A percentile compares a stretch with the other conserved stretches of the same genome.
phyloP scores from a whole-genome alignment of 2,113 vertebrate genomes.

The Gyps fulvus region DNA sequence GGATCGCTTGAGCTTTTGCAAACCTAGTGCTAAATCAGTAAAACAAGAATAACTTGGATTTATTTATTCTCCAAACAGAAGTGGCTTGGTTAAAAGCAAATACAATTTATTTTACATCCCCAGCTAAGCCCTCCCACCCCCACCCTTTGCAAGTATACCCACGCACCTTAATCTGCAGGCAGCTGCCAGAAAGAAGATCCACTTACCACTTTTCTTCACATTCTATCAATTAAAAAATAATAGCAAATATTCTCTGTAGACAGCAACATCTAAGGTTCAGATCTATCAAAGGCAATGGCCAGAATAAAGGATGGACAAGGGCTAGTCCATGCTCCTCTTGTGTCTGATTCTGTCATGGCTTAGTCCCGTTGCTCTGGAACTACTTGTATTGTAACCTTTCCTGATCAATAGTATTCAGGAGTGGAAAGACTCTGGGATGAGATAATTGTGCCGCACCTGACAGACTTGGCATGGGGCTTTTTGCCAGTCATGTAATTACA shows the following conservation, averaged over 20 bases:
- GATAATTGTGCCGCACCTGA: not conserved
- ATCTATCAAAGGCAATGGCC: not conserved
- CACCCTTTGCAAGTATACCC: not conserved
- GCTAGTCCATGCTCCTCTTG: accelerated
- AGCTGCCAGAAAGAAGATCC: not conserved
- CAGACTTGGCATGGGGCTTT: not conserved
- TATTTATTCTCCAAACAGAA: not conserved
- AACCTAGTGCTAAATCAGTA: not conserved
- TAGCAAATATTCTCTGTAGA: not conserved
- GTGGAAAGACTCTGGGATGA: not conserved
- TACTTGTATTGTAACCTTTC: not conserved
- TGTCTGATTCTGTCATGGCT: not conserved
- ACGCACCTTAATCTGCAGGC: not conserved
- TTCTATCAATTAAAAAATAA: not conserved
- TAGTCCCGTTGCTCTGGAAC: not conserved
- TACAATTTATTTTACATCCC: not conserved
- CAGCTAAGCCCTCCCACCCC: not conserved
- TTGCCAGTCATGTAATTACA: not conserved
- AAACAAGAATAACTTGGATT: not conserved
- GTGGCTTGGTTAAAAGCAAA: not conserved
- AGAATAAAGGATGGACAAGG: not conserved
- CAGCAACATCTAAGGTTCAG: not conserved
- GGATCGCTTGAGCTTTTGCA: not conserved
- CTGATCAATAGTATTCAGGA: not conserved
- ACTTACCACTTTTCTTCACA: not conserved